These are phyloP conservation scores for Rhabdornis inornatus DNA, from an alignment of 2,113 vertebrate species.

Conservation along the genomic window DNA sequence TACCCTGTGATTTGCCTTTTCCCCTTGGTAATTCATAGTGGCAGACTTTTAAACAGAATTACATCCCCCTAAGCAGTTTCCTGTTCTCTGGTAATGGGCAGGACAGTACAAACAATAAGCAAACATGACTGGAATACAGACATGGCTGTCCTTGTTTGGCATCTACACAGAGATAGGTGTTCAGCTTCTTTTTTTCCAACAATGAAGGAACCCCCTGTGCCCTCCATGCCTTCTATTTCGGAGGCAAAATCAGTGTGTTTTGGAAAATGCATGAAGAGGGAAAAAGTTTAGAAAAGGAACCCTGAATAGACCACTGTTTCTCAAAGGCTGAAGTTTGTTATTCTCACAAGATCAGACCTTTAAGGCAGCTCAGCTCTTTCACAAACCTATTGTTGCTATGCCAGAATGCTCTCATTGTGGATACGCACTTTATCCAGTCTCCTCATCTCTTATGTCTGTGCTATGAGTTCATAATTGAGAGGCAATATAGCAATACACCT, in stretches of 20 bases:
- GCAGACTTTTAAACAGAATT: slow-evolving; percentile 59
- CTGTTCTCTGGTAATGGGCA: neutral
- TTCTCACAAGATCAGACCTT: neutral
- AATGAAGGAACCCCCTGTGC: neutral
- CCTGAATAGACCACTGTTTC: neutral
- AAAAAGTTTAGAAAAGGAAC: neutral
- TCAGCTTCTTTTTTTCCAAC: neutral
- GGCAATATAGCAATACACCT: neutral
- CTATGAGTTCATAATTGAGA: slow-evolving; percentile 9
- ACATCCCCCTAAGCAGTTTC: slow-evolving; percentile 27
- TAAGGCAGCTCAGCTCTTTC: neutral
- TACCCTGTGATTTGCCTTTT: slow-evolving; percentile 25
- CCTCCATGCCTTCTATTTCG: neutral
- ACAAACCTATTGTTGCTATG: neutral
- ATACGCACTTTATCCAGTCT: neutral
- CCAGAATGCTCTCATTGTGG: neutral
- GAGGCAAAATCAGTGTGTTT: neutral
- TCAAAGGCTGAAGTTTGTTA: neutral
- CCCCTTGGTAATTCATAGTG: slow-evolving; percentile 3
- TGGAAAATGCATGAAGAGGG: neutral
- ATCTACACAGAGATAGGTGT: neutral
- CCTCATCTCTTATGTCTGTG: neutral
- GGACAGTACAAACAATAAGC: neutral
- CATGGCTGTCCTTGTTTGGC: neutral
- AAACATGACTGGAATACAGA: slow-evolving; percentile 51